Percentiles rank a stretch among this genome's conserved stretches.
These are phyloP conservation scores for Lepeophtheirus nordmannii DNA, from an alignment of 2,888 invertebrate genomes.

Conservation along the genomic window DNA sequence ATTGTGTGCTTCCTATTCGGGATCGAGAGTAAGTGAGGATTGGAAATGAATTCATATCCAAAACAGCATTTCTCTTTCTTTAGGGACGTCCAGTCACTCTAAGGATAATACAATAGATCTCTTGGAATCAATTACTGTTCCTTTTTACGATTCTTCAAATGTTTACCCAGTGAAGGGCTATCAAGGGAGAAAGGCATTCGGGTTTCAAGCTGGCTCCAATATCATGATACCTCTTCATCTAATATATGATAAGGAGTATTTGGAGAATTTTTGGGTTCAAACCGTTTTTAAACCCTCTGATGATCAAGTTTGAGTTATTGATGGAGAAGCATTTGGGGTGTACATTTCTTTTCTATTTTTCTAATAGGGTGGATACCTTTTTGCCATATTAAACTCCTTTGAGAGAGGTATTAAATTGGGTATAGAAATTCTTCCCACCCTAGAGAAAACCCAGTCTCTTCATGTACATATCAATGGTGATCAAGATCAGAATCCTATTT, in stretches of 20 bases:
- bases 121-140: background rate
- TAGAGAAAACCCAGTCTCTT: background rate
- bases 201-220: background rate
- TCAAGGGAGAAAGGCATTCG: background rate
- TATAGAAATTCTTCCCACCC: background rate
- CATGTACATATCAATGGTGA: background rate
- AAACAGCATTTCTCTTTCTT: background rate
- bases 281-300: background rate
- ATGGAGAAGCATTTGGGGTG: no score
- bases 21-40: no score
- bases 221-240: slow-evolving; percentile 1
- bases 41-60: no score
- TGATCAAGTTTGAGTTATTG: background rate
- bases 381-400: slow-evolving; percentile 1
- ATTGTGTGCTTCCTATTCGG: no score
- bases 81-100: background rate
- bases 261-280: background rate
- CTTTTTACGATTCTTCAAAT: background rate
- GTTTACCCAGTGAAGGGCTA: background rate
- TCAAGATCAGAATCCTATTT: background rate
- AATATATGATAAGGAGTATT: background rate
- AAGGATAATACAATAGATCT: background rate
- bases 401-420: background rate
- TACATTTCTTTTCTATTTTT: background rate
- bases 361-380: background rate